phyloP scores from a whole-genome alignment of 1,140 invertebrate genomes.

The Drosophila repleta region DNA sequence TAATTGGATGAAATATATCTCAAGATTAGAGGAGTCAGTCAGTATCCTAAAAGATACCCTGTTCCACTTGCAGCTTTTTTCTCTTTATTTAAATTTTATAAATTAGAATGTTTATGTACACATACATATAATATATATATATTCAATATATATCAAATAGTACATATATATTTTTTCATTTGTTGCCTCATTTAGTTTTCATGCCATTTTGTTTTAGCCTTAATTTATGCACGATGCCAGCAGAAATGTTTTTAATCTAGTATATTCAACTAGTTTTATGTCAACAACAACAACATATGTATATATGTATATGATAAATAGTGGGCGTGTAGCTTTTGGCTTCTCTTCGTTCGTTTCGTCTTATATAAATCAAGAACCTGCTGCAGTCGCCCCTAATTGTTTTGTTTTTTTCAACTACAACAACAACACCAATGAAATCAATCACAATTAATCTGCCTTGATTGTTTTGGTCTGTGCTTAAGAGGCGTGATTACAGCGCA shows the following conservation, averaged over 20 bases:
- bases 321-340: constrained; percentile 61
- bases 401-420: constrained; percentile 55
- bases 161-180: constrained; percentile 45
- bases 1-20: no score
- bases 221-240: constrained; percentile 69
- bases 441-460: constrained; percentile 56
- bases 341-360: neutral
- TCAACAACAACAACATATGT: constrained; percentile 43
- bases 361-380: constrained; percentile 45
- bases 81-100: no score
- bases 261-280: constrained; percentile 65
- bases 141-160: constrained; percentile 2
- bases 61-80: no score
- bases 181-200: constrained; percentile 57
- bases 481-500: constrained; percentile 15
- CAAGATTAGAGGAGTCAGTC: no score
- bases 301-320: constrained; percentile 22
- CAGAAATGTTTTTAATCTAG: constrained; percentile 43
- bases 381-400: constrained; percentile 64
- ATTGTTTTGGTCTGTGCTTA: constrained; percentile 36
- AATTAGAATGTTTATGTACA: neutral
- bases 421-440: constrained; percentile 23
- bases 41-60: no score
- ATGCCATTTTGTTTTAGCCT: constrained; percentile 51
- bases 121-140: constrained; percentile 3